phyloP scores from a whole-genome alignment of 2,797 vertebrate species.

The Antrozous pallidus region DNA sequence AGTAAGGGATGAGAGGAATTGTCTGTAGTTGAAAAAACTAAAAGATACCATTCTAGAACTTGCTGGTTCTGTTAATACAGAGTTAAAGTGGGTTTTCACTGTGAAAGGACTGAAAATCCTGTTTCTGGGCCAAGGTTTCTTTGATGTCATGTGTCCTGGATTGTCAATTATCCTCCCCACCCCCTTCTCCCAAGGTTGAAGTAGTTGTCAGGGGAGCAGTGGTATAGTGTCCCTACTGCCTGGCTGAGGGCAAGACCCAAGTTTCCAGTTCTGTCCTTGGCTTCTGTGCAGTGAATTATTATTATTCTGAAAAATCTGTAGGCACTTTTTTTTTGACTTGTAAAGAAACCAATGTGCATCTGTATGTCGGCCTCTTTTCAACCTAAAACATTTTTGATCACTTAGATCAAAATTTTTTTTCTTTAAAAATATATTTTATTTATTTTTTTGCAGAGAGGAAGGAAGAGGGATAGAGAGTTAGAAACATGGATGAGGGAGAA shows the following conservation, averaged over 20 bases:
- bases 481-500: too few relatives aligned
- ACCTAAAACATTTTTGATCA: background rate
- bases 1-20: background rate
- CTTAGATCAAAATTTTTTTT: background rate
- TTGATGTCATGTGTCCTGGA: background rate
- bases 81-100: constrained; percentile 19
- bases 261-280: constrained; percentile 75
- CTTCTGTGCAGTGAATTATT: constrained; percentile 79
- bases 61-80: background rate
- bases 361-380: constrained; percentile 2
- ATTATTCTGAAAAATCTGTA: constrained; percentile 74
- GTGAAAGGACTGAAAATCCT: background rate
- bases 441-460: too few relatives aligned
- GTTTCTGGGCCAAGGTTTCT: background rate
- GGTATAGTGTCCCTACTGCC: constrained; percentile 60
- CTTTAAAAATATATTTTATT: too few relatives aligned
- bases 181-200: constrained; percentile 46
- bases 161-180: background rate
- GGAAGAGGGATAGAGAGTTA: too few relatives aligned
- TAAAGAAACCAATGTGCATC: constrained; percentile 49
- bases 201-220: constrained; percentile 57
- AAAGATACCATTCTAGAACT: background rate
- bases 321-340: constrained; percentile 61
- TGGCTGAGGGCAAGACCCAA: constrained; percentile 56
- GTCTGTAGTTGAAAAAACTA: constrained; percentile 1